A percentile compares a stretch with the other conserved stretches of the same genome.
These are phyloP conservation scores for Oncorhynchus keta DNA, from an alignment of 2,113 vertebrate genomes.

Conservation along the genomic window DNA sequence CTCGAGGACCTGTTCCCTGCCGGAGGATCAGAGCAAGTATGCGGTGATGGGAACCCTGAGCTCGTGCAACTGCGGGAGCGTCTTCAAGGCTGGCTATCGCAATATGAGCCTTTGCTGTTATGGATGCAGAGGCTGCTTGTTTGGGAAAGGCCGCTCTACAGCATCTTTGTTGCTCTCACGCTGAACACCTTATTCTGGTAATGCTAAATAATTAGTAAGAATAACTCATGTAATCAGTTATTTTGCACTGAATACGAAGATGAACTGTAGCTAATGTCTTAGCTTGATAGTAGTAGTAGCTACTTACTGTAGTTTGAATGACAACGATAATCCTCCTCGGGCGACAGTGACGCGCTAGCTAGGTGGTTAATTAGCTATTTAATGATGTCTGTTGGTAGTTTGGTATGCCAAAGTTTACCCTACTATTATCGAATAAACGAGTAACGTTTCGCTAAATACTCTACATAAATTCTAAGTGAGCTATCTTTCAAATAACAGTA, in stretches of 20 bases:
- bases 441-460: too few relatives aligned
- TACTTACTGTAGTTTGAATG: too few relatives aligned
- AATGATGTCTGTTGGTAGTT: too few relatives aligned
- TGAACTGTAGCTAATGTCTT: too few relatives aligned
- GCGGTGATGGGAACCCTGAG: constrained; percentile 58
- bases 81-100: constrained; percentile 79
- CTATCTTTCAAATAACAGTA: neutral
- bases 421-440: too few relatives aligned
- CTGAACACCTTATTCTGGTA: constrained; percentile 92
- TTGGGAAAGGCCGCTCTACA: constrained; percentile 92
- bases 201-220: too few relatives aligned
- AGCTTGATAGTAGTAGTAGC: too few relatives aligned
- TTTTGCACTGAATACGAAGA: too few relatives aligned
- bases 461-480: too few relatives aligned
- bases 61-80: constrained; percentile 74
- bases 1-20: constrained; percentile 74
- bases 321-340: too few relatives aligned
- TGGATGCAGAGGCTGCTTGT: constrained; percentile 86
- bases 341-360: neutral
- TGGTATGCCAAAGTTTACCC: too few relatives aligned
- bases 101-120: constrained; percentile 78
- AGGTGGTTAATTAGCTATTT: constrained; percentile 4
- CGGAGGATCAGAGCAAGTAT: constrained; percentile 51
- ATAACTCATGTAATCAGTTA: too few relatives aligned
- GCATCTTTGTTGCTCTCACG: constrained; percentile 82